Percentiles rank a stretch among this genome's conserved stretches.
phyloP scores from a whole-genome alignment of 2,888 invertebrate species.

The Crossocerus cetratus region DNA sequence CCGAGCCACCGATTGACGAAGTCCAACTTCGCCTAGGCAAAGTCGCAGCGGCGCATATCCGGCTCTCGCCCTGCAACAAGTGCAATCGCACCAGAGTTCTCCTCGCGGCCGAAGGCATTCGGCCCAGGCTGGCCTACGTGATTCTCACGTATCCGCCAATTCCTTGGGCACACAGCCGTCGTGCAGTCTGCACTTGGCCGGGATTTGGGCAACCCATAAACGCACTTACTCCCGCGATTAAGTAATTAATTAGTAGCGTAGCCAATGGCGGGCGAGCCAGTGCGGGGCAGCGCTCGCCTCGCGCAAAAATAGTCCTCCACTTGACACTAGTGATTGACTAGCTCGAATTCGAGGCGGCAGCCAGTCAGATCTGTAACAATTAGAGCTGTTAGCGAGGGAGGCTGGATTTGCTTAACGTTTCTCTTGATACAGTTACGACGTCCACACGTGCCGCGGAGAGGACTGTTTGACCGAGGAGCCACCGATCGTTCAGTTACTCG shows the following conservation, averaged over 20 bases:
- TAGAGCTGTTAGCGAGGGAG: slow-evolving; percentile 67
- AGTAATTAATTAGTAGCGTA: neutral
- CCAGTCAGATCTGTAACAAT: slow-evolving; percentile 69
- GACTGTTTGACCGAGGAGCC: slow-evolving; percentile 41
- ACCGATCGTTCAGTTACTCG: slow-evolving; percentile 57
- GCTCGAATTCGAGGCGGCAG: slow-evolving; percentile 34
- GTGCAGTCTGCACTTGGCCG: neutral
- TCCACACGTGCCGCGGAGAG: slow-evolving; percentile 19
- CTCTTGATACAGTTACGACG: slow-evolving; percentile 72
- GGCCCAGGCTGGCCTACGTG: neutral
- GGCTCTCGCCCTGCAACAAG: neutral
- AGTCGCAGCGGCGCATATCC: neutral
- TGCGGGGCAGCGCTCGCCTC: neutral
- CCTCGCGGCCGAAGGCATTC: neutral
- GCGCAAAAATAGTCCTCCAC: neutral
- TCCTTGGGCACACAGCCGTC: neutral
- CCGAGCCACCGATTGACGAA: slow-evolving; percentile 32
- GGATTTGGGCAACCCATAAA: neutral
- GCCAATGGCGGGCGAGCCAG: neutral
- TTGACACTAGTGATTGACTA: slow-evolving; percentile 10
- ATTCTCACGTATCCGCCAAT: neutral
- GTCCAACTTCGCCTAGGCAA: slow-evolving; percentile 22
- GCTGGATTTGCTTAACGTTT: slow-evolving; percentile 73
- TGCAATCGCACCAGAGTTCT: neutral
- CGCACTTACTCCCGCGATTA: neutral